These are phyloP conservation scores for Actinostola sp. DNA, from an alignment of 92 coral and sea anemone genomes.

Conservation along the genomic window DNA sequence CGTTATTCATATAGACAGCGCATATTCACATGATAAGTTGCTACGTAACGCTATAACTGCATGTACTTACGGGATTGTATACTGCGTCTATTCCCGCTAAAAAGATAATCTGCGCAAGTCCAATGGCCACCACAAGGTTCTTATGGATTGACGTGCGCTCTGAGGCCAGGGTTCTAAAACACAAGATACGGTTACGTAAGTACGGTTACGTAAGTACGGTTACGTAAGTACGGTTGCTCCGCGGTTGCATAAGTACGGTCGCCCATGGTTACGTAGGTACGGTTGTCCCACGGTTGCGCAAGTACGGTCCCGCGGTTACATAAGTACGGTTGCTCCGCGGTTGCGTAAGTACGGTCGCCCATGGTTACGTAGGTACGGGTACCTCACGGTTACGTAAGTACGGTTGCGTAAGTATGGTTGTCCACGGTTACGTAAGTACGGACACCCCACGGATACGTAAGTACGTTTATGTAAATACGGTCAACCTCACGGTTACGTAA, in stretches of 20 bases:
- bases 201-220: not conserved
- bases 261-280: not conserved
- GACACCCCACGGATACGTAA: not conserved
- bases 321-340: not conserved
- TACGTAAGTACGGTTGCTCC: not conserved
- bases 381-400: too few relatives aligned
- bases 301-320: not conserved
- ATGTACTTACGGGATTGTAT: conserved; percentile 67
- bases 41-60: not conserved
- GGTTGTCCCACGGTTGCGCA: too few relatives aligned
- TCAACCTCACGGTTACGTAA: not conserved
- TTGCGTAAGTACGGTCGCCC: not conserved
- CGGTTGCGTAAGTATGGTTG: not conserved
- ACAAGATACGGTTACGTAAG: not conserved
- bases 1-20: not conserved
- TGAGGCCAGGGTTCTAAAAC: conserved; percentile 82
- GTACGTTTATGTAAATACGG: too few relatives aligned
- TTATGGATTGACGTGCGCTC: conserved; percentile 97
- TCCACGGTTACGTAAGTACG: not conserved
- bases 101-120: conserved; percentile 93
- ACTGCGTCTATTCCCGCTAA: conserved; percentile 95
- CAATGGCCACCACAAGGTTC: conserved; percentile 93
- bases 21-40: not conserved
- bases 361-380: too few relatives aligned
- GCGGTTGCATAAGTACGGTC: not conserved